Evolutionary conservation across 2,888 invertebrate genomes (phyloP).

Genomic region (Synanthedon myopaeformis): DNA sequence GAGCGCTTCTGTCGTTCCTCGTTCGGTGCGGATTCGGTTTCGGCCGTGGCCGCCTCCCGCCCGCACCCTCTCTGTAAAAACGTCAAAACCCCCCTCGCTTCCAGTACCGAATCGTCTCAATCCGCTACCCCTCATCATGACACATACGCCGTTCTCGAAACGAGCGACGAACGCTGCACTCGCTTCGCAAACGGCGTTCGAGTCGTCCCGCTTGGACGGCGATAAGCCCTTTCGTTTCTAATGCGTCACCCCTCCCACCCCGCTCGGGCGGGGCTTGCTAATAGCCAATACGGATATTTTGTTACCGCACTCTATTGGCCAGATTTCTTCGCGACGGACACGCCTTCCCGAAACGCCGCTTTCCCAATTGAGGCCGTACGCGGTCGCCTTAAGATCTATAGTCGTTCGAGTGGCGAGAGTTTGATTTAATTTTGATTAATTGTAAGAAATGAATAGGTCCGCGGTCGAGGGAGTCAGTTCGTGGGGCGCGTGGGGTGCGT

Average conservation of each 20-base stretch:
- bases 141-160: slow-evolving; percentile 25
- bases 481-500: neutral
- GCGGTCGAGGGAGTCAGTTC: slow-evolving; percentile 15
- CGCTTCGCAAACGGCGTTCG: slow-evolving; percentile 15
- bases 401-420: slow-evolving; percentile 20
- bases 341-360: slow-evolving; percentile 36
- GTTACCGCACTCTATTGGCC: slow-evolving; percentile 74
- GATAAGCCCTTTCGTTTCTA: slow-evolving; percentile 17
- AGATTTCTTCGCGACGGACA: slow-evolving; percentile 64
- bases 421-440: slow-evolving; percentile 69
- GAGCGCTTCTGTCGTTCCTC: slow-evolving; percentile 43
- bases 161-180: slow-evolving; percentile 8
- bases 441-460: slow-evolving; percentile 63
- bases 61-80: slow-evolving; percentile 25
- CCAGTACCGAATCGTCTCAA: slow-evolving; percentile 34
- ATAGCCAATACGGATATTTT: slow-evolving; percentile 73
- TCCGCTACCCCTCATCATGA: slow-evolving; percentile 23
- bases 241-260: slow-evolving; percentile 18
- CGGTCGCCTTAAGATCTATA: slow-evolving; percentile 23
- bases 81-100: slow-evolving; percentile 28
- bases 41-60: slow-evolving; percentile 35
- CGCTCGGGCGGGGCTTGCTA: slow-evolving; percentile 62
- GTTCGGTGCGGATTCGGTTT: too few relatives aligned
- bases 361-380: slow-evolving; percentile 29
- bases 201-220: neutral